Evolutionary conservation across 2,888 invertebrate species (phyloP), one percentile per base, ranked within the genome.

Genomic region (Melanostoma mellinum): DNA sequence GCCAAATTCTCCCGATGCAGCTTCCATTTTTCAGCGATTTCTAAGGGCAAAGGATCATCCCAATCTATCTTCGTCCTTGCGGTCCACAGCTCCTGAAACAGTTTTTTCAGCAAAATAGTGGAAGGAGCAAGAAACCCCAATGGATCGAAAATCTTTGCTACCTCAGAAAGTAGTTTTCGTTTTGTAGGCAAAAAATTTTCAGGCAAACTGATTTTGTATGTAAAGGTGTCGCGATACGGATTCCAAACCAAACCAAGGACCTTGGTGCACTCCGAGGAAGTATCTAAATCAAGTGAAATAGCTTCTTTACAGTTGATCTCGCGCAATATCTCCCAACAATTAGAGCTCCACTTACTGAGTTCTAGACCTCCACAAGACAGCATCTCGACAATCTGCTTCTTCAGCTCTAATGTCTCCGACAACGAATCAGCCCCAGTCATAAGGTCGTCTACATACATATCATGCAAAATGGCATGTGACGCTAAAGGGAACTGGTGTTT

Each of bases 371-470:
- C 48, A 35, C 38, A 48, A 6, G 69, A 46, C 5, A 86, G 44
- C 0, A 55, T n/a, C 4, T 10, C 30, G 0, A 71, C 52, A 0
- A 78, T 6, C 36, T 85, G 52, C 32, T 68, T 20, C 40, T 78
- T 55, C 0, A 79, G 8, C 0, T 44, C 33, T 2, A 71, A 68
- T 4, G 72, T 61, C 0, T 77, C 48, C 0, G 60, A 10, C 6
- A 73, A 9, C 4, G 77, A 58, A 40, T 85, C 80, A 4, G 81
- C 44, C 0, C 85, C 86, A 3, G 79, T 75, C n/a, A 75, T 6
- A 2, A 72, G 38, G 33, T 86, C 81, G 38, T 86, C 86, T 0
- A 86, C 85, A 56, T 86, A 86, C 9, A 63, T 67, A 4, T 50
- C 58, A 0, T 78, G 44, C 32, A 65, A 44, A 6, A 86, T 9